Percentiles rank a stretch among this genome's conserved stretches.
These are phyloP conservation scores for Acholoe squamosa DNA, from an alignment of 2,888 invertebrate species.

Conservation along the genomic window DNA sequence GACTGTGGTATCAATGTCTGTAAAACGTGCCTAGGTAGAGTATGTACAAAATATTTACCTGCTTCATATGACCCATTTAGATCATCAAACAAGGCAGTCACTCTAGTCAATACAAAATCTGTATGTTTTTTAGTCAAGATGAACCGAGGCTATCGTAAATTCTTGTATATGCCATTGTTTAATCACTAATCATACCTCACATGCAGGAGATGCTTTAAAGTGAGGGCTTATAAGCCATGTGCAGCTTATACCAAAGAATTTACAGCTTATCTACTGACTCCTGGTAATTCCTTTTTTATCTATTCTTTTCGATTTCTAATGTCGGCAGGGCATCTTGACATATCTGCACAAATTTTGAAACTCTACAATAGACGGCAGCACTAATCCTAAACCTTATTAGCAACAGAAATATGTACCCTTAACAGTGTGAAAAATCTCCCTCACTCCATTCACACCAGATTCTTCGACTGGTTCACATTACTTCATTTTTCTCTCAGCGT, in stretches of 20 bases:
- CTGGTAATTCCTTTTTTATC: too few species aligned
- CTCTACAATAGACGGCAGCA: background rate
- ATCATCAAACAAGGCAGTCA: background rate
- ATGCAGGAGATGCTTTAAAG: too few species aligned
- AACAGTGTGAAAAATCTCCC: background rate
- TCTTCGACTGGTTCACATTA: background rate
- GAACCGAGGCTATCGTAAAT: too few species aligned
- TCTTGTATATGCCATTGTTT: too few species aligned
- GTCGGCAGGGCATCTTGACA: background rate
- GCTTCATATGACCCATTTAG: background rate
- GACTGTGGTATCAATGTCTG: slow-evolving; percentile 37
- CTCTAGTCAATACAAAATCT: background rate
- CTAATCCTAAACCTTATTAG: background rate
- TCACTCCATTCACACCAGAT: slow-evolving; percentile 24
- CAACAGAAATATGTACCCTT: slow-evolving; percentile 25
- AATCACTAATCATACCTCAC: too few species aligned
- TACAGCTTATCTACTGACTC: too few species aligned
- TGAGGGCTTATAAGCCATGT: too few species aligned
- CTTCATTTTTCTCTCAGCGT: background rate
- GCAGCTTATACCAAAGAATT: too few species aligned
- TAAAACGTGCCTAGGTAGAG: slow-evolving; percentile 24
- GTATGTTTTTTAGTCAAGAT: background rate
- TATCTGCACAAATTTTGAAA: background rate
- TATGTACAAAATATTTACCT: slow-evolving; percentile 43
- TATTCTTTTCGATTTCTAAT: too few species aligned